Conservation (phyloP, 2,888 invertebrate genomes). For the Nomada flava region DNA sequence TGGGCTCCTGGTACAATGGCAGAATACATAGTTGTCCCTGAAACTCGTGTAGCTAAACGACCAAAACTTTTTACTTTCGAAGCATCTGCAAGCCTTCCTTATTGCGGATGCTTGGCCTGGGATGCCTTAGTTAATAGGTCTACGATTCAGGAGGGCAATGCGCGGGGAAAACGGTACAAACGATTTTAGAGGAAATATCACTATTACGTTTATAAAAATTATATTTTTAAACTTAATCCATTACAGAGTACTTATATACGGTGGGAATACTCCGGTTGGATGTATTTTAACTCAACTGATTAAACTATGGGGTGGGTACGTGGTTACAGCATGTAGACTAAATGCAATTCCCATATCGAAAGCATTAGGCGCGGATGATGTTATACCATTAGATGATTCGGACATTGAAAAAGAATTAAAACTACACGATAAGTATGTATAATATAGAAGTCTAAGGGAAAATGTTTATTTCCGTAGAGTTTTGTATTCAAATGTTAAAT, state of each 20-base stretch:
- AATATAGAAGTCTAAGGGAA: background rate
- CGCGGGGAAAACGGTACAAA: slow-evolving; percentile 85
- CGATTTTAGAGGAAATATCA: background rate
- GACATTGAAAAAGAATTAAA: slow-evolving; percentile 78
- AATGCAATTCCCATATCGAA: slow-evolving; percentile 86
- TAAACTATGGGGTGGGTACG: slow-evolving; percentile 86
- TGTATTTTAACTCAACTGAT: slow-evolving; percentile 87
- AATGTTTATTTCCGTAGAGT: background rate
- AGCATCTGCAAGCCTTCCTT: slow-evolving; percentile 87
- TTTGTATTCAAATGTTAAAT: slow-evolving; percentile 35
- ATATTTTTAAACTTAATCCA: slow-evolving; percentile 29
- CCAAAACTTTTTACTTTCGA: slow-evolving; percentile 87
- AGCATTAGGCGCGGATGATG: slow-evolving; percentile 86
- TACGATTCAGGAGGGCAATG: slow-evolving; percentile 84
- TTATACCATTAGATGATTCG: slow-evolving; percentile 83
- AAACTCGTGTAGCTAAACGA: slow-evolving; percentile 85
- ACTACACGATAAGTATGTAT: slow-evolving; percentile 78
- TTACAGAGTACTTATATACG: slow-evolving; percentile 86
- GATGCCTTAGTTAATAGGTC: slow-evolving; percentile 85
- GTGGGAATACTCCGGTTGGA: slow-evolving; percentile 86
- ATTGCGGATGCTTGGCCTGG: slow-evolving; percentile 86
- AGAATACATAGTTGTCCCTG: slow-evolving; percentile 86
- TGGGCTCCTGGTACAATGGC: slow-evolving; percentile 87
- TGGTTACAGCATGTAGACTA: slow-evolving; percentile 85
- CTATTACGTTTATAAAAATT: slow-evolving; percentile 17